phyloP scores from a whole-genome alignment of 1,140 invertebrate genomes.

The Contarinia nasturtii region DNA sequence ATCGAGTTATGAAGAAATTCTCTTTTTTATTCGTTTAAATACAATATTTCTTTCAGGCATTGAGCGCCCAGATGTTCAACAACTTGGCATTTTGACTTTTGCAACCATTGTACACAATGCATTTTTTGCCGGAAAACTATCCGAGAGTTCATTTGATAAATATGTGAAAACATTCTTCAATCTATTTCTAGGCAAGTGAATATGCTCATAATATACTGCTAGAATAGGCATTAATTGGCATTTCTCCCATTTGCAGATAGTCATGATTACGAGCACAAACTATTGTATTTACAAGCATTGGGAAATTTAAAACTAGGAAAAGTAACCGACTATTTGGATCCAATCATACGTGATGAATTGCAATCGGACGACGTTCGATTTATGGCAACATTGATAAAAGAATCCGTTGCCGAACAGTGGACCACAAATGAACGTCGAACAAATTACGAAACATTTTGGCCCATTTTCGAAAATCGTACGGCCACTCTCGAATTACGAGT shows the following conservation, averaged over 20 bases:
- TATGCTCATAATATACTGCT: neutral
- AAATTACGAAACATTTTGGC: conserved; percentile 39
- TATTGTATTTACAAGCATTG: conserved; percentile 49
- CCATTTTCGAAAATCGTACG: conserved; percentile 43
- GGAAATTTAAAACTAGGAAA: conserved; percentile 36
- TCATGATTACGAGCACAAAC: conserved; percentile 38
- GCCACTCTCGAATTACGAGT: conserved; percentile 46
- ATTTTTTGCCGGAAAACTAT: conserved; percentile 29
- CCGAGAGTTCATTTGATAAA: conserved; percentile 43
- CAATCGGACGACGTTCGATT: conserved; percentile 33
- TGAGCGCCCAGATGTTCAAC: conserved; percentile 31
- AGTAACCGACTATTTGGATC: conserved; percentile 37
- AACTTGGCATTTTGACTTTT: conserved; percentile 45
- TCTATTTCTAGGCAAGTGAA: conserved; percentile 14
- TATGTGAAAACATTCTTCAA: conserved; percentile 44
- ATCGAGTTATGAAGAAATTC: neutral
- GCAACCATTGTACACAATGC: conserved; percentile 47
- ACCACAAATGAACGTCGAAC: conserved; percentile 21
- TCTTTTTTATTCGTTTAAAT: neutral
- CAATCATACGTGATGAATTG: conserved; percentile 28
- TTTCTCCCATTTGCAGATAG: conserved; percentile 27
- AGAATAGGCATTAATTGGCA: neutral
- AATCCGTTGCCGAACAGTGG: conserved; percentile 29
- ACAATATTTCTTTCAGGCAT: conserved; percentile 7
- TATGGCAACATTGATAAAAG: conserved; percentile 37